Conservation (phyloP, 1,140 invertebrate species). For the Harlomillsia oculata region DNA sequence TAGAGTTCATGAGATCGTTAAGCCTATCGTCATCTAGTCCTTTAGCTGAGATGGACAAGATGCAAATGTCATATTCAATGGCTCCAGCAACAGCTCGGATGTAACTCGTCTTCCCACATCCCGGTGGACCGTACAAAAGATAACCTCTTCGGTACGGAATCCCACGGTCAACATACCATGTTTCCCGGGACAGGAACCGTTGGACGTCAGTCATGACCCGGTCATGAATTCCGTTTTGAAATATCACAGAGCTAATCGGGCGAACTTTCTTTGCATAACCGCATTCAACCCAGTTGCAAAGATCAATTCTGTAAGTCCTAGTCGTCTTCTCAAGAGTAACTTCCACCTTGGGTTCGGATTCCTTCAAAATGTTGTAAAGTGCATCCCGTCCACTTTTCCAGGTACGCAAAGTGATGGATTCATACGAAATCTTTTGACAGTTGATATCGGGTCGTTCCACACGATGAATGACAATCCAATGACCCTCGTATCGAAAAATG, state of each 20-base stretch:
- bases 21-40: constrained; percentile 20
- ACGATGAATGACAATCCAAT: background rate
- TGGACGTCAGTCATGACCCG: constrained; percentile 13
- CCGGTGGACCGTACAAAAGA: constrained; percentile 21
- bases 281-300: constrained; percentile 8
- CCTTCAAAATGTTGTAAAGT: background rate
- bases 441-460: background rate
- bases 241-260: constrained; percentile 6
- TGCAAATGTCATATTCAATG: constrained; percentile 25
- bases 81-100: constrained; percentile 18
- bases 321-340: constrained; percentile 18
- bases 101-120: constrained; percentile 13
- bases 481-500: constrained; percentile 1
- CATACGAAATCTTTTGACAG: constrained; percentile 3
- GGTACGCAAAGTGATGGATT: constrained; percentile 10
- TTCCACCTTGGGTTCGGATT: constrained; percentile 2
- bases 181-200: constrained; percentile 11
- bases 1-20: constrained; percentile 28
- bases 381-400: background rate
- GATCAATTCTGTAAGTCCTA: constrained; percentile 1
- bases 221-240: background rate
- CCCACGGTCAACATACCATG: constrained; percentile 15
- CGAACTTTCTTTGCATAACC: constrained; percentile 12
- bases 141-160: constrained; percentile 24
- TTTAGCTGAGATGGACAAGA: constrained; percentile 18